These are phyloP conservation scores for Smutsia temminckii DNA, from an alignment of 2,797 vertebrate species.

Conservation along the genomic window DNA sequence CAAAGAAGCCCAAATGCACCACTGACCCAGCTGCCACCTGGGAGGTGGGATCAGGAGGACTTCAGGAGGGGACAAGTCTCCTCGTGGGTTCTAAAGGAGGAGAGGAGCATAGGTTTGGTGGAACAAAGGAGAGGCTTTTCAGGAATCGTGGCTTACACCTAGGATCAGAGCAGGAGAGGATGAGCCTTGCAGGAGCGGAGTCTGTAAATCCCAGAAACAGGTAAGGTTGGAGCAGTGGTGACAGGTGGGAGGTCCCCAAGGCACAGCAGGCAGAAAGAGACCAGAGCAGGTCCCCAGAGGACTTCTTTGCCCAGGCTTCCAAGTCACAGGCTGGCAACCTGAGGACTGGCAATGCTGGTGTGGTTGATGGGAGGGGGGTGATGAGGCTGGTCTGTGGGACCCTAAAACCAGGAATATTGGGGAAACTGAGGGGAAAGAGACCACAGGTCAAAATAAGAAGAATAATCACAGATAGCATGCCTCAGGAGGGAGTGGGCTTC, in stretches of 20 bases:
- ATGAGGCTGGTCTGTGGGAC: background rate
- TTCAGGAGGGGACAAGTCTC: background rate
- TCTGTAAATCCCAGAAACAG: background rate
- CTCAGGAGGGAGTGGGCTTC: background rate
- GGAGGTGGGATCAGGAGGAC: background rate
- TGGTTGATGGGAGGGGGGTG: background rate
- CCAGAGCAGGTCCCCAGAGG: background rate
- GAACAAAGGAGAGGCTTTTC: background rate
- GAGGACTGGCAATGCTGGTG: background rate
- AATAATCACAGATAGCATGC: background rate
- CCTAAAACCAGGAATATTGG: background rate
- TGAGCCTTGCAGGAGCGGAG: background rate
- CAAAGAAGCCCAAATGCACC: background rate
- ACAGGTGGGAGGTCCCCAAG: background rate
- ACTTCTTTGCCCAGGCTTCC: background rate
- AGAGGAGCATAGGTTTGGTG: no score
- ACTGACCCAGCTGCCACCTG: accelerated
- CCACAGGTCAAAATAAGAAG: background rate
- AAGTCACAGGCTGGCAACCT: background rate
- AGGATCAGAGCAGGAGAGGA: background rate
- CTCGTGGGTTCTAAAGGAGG: background rate
- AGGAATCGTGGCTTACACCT: background rate
- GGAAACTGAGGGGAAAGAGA: background rate
- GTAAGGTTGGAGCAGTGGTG: background rate
- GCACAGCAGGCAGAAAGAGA: background rate